Percentiles rank a stretch among this genome's conserved stretches.
phyloP scores from a whole-genome alignment of 2,113 vertebrate genomes.

The Narcine bancroftii region DNA sequence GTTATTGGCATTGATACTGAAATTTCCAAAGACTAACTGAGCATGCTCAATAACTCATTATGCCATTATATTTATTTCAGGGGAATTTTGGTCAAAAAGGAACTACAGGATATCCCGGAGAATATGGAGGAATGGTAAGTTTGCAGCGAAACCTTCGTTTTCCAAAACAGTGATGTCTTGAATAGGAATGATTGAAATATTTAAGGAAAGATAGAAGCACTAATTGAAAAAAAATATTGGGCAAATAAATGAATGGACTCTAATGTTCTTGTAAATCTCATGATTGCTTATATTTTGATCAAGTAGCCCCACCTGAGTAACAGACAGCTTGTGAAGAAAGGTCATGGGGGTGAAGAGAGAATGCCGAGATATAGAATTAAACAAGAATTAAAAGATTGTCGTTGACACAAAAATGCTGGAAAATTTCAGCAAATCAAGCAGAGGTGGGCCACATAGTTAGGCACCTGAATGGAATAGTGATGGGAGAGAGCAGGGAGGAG shows the following conservation, averaged over 20 bases:
- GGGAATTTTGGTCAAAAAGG: slow-evolving; percentile 59
- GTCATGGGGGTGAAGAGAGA: no score
- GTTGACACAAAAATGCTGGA: no score
- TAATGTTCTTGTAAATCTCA: background rate
- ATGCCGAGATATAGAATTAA: no score
- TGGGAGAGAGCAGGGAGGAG: no score
- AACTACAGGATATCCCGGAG: slow-evolving; percentile 65
- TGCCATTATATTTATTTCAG: slow-evolving; percentile 48
- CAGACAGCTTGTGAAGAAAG: no score
- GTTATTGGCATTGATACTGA: background rate
- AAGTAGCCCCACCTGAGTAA: no score
- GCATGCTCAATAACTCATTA: background rate
- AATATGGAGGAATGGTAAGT: slow-evolving; percentile 72
- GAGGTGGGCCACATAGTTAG: no score
- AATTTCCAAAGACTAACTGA: no score
- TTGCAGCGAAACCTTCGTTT: background rate
- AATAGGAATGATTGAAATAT: background rate
- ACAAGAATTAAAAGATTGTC: no score
- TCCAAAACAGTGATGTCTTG: background rate
- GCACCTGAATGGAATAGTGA: no score
- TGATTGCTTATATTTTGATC: background rate
- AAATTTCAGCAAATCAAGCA: no score
- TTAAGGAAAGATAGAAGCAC: background rate
- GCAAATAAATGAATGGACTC: background rate
- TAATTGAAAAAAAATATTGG: background rate